Conservation (phyloP, 2,113 vertebrate species). For the Cynopterus brachyotis region DNA sequence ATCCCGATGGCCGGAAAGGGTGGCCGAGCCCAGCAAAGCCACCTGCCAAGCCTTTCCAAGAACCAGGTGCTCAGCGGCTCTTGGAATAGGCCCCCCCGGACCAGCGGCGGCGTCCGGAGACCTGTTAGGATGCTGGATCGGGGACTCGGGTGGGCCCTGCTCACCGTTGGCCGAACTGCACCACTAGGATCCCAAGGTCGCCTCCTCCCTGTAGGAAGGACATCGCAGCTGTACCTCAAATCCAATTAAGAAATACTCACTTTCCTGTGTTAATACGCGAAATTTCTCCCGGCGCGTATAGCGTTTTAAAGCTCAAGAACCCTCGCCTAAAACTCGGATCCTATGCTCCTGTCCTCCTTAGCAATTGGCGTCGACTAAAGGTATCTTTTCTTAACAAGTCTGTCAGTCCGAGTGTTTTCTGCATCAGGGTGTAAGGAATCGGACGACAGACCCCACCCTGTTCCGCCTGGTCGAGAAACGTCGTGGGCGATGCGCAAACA, state of each 20-base stretch:
- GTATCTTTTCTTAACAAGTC: neutral
- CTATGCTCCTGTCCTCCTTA: neutral
- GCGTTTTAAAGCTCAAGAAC: slow-evolving; percentile 10
- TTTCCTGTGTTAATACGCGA: neutral
- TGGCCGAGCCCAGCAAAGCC: neutral
- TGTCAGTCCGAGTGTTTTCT: neutral
- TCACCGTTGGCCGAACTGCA: neutral
- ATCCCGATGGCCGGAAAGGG: neutral
- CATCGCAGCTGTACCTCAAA: neutral
- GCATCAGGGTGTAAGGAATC: neutral
- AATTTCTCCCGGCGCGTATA: neutral
- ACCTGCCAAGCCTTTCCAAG: neutral
- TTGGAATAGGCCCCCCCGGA: neutral
- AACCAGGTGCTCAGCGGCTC: neutral
- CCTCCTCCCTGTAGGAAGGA: neutral
- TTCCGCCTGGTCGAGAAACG: neutral
- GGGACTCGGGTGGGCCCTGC: neutral
- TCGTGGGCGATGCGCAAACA: neutral
- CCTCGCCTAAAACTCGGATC: neutral
- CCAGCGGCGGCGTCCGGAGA: neutral
- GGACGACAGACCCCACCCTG: neutral
- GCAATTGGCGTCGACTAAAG: slow-evolving; percentile 5
- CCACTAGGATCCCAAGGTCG: neutral
- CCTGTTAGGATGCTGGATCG: neutral
- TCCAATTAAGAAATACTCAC: neutral